Conservation (phyloP, 64 coral and sea anemone species). For the Platygyra sinensis region DNA sequence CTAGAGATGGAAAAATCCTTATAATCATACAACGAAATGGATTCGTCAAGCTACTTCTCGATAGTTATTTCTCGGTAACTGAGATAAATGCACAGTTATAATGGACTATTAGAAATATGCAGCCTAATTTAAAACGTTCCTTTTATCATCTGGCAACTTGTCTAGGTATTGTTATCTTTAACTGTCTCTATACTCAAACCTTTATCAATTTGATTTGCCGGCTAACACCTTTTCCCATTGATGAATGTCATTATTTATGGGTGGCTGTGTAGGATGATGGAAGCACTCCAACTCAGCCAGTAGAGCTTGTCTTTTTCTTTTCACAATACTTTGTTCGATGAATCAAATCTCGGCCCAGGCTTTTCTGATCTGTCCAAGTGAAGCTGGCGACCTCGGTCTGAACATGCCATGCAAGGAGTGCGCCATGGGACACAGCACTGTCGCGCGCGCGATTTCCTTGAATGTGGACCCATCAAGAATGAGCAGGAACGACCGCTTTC, state of each 20-base stretch:
- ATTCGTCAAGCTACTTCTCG: too few species aligned
- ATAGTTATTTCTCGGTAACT: too few species aligned
- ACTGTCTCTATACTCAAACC: neutral
- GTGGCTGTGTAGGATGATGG: neutral
- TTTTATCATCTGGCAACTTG: too few species aligned
- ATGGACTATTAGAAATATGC: too few species aligned
- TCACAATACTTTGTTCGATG: neutral
- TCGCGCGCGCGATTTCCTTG: constrained; percentile 77
- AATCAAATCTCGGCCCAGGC: constrained; percentile 70
- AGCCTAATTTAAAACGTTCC: too few species aligned
- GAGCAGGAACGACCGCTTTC: constrained; percentile 76
- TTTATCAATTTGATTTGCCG: neutral
- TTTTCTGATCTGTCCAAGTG: constrained; percentile 64
- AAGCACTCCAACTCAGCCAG: neutral
- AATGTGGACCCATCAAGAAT: constrained; percentile 81
- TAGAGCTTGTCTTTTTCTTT: constrained; percentile 7
- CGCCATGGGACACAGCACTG: constrained; percentile 66
- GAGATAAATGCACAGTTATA: too few species aligned
- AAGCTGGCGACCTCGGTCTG: constrained; percentile 61
- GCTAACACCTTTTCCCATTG: neutral
- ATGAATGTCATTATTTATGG: too few species aligned
- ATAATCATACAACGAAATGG: too few species aligned
- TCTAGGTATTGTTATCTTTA: neutral
- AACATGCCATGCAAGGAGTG: constrained; percentile 88
- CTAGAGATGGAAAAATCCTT: too few species aligned